These are phyloP conservation scores for Colletes latitarsis DNA, from an alignment of 1,140 invertebrate species.

Conservation along the genomic window DNA sequence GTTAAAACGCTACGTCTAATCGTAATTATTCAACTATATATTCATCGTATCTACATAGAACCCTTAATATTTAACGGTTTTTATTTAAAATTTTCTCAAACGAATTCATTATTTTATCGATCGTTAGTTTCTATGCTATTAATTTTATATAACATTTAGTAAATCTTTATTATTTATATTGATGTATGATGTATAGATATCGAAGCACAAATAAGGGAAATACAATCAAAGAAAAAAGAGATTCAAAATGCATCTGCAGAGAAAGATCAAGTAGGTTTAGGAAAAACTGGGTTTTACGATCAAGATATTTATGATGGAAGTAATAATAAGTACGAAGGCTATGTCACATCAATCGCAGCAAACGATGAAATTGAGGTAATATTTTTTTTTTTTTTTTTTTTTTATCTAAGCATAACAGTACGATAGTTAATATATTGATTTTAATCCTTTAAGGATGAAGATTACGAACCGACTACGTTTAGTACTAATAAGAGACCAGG, in stretches of 20 bases:
- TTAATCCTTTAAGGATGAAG: slow-evolving; percentile 88
- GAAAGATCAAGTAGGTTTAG: slow-evolving; percentile 90
- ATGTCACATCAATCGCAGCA: slow-evolving; percentile 97
- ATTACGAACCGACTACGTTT: slow-evolving; percentile 87
- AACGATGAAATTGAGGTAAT: slow-evolving; percentile 94
- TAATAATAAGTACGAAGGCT: slow-evolving; percentile 94
- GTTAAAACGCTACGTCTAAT: neutral
- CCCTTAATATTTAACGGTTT: too few relatives aligned
- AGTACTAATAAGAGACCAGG: slow-evolving; percentile 87
- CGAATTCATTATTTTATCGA: neutral
- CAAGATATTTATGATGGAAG: slow-evolving; percentile 94
- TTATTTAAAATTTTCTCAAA: neutral
- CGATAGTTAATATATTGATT: slow-evolving; percentile 25
- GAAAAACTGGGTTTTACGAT: slow-evolving; percentile 94
- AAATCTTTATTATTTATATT: slow-evolving; percentile 7
- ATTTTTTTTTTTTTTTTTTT: slow-evolving; percentile 63
- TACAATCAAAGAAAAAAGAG: slow-evolving; percentile 93
- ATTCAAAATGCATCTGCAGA: slow-evolving; percentile 84
- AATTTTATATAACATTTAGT: neutral
- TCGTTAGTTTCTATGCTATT: neutral
- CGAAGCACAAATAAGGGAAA: slow-evolving; percentile 94
- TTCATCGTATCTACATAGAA: too few relatives aligned
- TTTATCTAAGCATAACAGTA: neutral
- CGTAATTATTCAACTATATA: neutral
- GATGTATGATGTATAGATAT: slow-evolving; percentile 87